Conservation (phyloP, 2,888 invertebrate genomes). For the Lycocerus yunnanus region DNA sequence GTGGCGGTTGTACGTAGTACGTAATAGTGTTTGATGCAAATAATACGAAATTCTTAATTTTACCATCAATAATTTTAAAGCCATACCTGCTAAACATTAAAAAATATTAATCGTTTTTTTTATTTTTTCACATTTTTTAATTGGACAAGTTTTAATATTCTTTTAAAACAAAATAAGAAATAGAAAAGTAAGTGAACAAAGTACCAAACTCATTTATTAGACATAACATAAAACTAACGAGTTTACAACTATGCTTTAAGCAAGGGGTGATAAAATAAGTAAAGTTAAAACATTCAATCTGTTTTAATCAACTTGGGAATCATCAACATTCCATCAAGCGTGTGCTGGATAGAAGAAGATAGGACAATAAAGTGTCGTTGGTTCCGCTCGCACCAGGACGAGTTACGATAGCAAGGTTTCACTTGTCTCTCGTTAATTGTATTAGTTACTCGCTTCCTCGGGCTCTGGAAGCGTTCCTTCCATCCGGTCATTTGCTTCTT, state of each 20-base stretch:
- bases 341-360: conserved; percentile 35
- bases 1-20: neutral
- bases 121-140: neutral
- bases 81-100: neutral
- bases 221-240: conserved; percentile 33
- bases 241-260: conserved; percentile 30
- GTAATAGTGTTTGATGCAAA: neutral
- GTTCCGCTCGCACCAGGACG: conserved; percentile 44
- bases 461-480: conserved; percentile 40
- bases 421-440: conserved; percentile 59
- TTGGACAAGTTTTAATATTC: neutral
- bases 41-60: neutral
- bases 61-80: neutral
- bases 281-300: conserved; percentile 58
- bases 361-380: conserved; percentile 33
- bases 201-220: conserved; percentile 16
- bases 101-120: neutral
- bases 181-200: neutral
- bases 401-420: conserved; percentile 59
- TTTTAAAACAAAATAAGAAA: neutral
- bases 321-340: conserved; percentile 53
- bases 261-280: conserved; percentile 37
- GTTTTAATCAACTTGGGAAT: conserved; percentile 57
- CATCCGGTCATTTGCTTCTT: conserved; percentile 37
- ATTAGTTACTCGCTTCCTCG: conserved; percentile 56